Base-by-base conservation (phyloP, 2,113 vertebrate genomes). In the Syngnathus floridae region DNA sequence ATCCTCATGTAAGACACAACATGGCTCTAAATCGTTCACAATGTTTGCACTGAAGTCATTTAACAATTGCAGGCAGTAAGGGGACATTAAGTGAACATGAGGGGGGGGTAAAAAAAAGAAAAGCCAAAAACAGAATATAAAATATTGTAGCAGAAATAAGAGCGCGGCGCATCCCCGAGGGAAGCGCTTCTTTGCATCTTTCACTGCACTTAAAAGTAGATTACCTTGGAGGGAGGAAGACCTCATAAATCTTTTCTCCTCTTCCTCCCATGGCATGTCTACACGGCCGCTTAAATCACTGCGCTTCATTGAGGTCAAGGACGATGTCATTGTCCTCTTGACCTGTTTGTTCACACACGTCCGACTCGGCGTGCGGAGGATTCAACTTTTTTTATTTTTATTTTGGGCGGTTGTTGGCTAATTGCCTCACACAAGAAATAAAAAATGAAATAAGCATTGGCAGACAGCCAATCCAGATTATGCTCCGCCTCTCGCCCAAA, bases 201-300 rank as follows among this genome's bases (percentile, higher is more conserved):
- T 43, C 66, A 46, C 22, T 37, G 65, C 57, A 64, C 43, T 61
- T 68, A 64, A 79, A 48, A 43, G 5, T 40, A 73, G 19, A 62
- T 67, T 61, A 77, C 58, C 38, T 64, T 61, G 66, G 10, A 68
- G 55, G 46, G 35, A 76, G 68, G 21, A 58, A 40, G 10, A 55
- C 58, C 46, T 55, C 62, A 62, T 72, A 67, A 62, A 73, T 76
- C 64, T 51, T 64, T 26, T 35, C 12, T 62, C 45, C 62, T 66
- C 49, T 62, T 62, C 62, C 46, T 21, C 59, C 4, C 61, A 71
- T 75, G 62, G 7, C 58, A 17, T 52, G 43, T 51, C 38, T 22
- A 80, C 31, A 40, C 31, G 41, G 26, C 37, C 5, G 41, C 43
- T 63, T 72, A 66, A 76, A 82, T 82, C 60, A 80, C 51, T 80